Conservation (phyloP, 1,140 invertebrate genomes). For the Babylonia areolata region DNA sequence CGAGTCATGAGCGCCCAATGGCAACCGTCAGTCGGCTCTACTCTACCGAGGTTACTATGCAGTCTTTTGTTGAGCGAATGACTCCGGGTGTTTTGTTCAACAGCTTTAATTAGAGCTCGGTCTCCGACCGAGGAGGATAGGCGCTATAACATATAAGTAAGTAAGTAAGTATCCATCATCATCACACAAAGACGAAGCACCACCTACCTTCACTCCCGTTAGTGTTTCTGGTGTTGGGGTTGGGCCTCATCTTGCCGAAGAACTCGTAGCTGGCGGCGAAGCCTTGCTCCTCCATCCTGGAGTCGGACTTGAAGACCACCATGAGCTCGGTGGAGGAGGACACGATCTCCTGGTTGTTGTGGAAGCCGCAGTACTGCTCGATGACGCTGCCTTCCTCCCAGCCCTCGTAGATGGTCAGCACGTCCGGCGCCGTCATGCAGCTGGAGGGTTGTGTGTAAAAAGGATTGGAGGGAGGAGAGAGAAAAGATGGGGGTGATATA, state of each 20-base stretch:
- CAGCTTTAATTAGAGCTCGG: too few species aligned
- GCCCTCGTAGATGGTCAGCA: conserved; percentile 53
- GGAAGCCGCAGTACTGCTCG: conserved; percentile 52
- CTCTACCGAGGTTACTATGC: too few species aligned
- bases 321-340: conserved; percentile 45
- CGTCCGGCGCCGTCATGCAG: conserved; percentile 54
- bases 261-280: conserved; percentile 40
- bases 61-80: too few species aligned
- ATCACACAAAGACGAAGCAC: too few species aligned
- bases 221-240: background rate
- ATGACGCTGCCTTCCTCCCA: conserved; percentile 46
- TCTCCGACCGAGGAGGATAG: too few species aligned
- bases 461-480: background rate
- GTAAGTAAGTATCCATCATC: too few species aligned
- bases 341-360: conserved; percentile 51
- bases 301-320: conserved; percentile 53
- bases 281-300: conserved; percentile 43
- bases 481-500: too few species aligned
- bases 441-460: too few species aligned
- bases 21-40: too few species aligned
- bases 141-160: too few species aligned
- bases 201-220: conserved; percentile 14
- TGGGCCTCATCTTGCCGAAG: conserved; percentile 18
- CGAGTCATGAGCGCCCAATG: too few species aligned
- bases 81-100: too few species aligned